These are phyloP conservation scores for Ceratina australensis DNA, from an alignment of 1,140 invertebrate species.

Conservation along the genomic window DNA sequence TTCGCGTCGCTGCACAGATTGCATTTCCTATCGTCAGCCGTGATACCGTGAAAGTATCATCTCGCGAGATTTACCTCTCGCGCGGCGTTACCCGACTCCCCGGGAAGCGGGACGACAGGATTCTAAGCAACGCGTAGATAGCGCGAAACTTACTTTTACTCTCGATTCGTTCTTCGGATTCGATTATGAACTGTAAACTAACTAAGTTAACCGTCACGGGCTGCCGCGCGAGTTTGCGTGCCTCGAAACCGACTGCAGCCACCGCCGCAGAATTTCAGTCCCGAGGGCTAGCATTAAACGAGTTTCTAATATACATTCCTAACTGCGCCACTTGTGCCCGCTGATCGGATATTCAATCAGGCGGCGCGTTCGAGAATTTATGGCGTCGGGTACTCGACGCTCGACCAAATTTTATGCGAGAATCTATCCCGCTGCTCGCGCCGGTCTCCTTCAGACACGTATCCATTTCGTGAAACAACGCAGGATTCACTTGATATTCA, in stretches of 20 bases:
- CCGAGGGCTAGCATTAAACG: slow-evolving; percentile 59
- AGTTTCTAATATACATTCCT: slow-evolving; percentile 65
- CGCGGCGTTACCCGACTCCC: no score
- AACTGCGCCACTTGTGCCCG: slow-evolving; percentile 54
- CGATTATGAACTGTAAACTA: slow-evolving; percentile 50
- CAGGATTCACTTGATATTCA: no score
- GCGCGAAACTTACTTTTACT: slow-evolving; percentile 22
- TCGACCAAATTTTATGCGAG: slow-evolving; percentile 26
- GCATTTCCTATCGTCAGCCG: no score
- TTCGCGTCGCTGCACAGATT: no score
- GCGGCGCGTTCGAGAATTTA: slow-evolving; percentile 41
- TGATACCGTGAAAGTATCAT: no score
- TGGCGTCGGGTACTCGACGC: slow-evolving; percentile 36
- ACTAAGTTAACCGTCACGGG: slow-evolving; percentile 36
- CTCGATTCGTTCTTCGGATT: slow-evolving; percentile 29
- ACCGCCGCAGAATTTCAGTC: slow-evolving; percentile 62
- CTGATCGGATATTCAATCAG: slow-evolving; percentile 66
- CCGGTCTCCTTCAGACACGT: no score
- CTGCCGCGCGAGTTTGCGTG: slow-evolving; percentile 55
- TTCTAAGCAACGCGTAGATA: background rate
- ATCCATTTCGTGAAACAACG: no score
- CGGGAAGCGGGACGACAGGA: background rate
- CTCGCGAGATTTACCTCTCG: no score
- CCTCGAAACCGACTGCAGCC: slow-evolving; percentile 50
- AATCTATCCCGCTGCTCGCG: no score